Evolutionary conservation across 1,140 invertebrate species (phyloP).

Genomic region (Cotesia typhae): DNA sequence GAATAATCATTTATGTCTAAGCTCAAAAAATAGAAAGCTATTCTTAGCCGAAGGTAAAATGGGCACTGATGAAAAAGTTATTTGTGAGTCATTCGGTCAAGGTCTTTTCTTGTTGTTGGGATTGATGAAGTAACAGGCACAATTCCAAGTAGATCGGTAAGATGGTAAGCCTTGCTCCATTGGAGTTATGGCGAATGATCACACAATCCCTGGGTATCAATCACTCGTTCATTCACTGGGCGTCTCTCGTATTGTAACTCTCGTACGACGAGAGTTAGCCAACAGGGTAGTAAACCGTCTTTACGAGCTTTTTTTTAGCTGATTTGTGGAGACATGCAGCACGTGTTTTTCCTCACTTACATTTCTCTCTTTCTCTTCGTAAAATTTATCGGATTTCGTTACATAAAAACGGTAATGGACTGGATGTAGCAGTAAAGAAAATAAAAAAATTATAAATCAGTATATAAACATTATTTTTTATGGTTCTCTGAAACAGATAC

Average conservation of each 20-base stretch:
- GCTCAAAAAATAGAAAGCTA: neutral
- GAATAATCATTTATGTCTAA: no score
- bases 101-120: slow-evolving; percentile 15
- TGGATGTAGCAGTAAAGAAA: slow-evolving; percentile 4
- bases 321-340: slow-evolving; percentile 41
- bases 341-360: slow-evolving; percentile 33
- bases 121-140: slow-evolving; percentile 29
- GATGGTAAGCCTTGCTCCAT: slow-evolving; percentile 38
- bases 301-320: slow-evolving; percentile 56
- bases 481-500: neutral
- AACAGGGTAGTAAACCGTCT: slow-evolving; percentile 54
- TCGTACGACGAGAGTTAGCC: slow-evolving; percentile 40
- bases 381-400: slow-evolving; percentile 35
- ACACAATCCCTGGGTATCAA: slow-evolving; percentile 59
- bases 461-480: slow-evolving; percentile 14
- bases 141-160: slow-evolving; percentile 39
- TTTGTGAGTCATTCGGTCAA: slow-evolving; percentile 32
- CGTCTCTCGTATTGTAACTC: slow-evolving; percentile 43
- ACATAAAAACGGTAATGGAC: slow-evolving; percentile 4
- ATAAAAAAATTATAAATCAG: neutral
- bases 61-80: neutral
- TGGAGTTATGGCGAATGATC: slow-evolving; percentile 56
- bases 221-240: slow-evolving; percentile 48
- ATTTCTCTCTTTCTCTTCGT: slow-evolving; percentile 26
- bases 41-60: neutral